These are phyloP conservation scores for rat (Rattus norvegicus) DNA, from an alignment of 2,113 vertebrate species.

Conservation along the genomic window DNA sequence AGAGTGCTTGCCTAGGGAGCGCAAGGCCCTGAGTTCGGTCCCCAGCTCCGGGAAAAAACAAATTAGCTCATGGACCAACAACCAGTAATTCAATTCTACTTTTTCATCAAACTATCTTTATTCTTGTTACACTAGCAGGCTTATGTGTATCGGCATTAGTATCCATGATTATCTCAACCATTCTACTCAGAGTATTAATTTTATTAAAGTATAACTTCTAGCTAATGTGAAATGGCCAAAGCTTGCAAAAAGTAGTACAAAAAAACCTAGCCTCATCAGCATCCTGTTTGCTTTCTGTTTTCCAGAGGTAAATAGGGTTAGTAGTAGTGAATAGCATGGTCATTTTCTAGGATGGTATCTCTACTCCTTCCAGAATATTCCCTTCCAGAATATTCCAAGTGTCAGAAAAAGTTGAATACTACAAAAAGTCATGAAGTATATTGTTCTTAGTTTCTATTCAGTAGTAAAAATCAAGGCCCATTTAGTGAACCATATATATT, in stretches of 20 bases:
- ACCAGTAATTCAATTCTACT: neutral
- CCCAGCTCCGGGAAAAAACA: no score
- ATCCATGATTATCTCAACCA: neutral
- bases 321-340: neutral
- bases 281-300: neutral
- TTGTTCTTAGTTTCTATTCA: neutral
- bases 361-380: no score
- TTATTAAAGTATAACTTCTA: neutral
- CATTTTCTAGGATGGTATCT: neutral
- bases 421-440: neutral
- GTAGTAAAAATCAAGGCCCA: neutral
- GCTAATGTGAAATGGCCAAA: neutral
- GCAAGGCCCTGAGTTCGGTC: no score
- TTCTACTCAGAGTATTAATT: neutral
- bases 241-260: neutral
- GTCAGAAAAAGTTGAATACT: neutral
- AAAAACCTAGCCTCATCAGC: neutral
- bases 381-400: neutral
- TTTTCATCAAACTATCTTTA: no score
- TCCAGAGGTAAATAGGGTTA: neutral
- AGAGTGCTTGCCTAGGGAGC: no score
- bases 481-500: no score
- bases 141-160: neutral
- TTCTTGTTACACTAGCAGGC: neutral
- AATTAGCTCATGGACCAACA: neutral